These are phyloP conservation scores for Squalus acanthias DNA, from an alignment of 2,797 vertebrate genomes.

Conservation along the genomic window DNA sequence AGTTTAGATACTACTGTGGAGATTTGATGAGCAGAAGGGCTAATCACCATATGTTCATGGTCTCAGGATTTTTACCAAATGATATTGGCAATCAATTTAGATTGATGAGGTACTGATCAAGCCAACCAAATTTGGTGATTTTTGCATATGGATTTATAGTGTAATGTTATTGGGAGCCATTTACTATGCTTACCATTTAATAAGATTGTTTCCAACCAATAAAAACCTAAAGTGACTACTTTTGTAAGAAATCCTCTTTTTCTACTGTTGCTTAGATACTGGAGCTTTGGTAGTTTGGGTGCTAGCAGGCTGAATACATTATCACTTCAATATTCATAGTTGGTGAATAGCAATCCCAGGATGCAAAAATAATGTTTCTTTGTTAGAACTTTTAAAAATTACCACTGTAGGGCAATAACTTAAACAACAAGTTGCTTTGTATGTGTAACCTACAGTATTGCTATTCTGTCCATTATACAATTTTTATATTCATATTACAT, in stretches of 20 bases:
- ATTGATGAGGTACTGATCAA: neutral
- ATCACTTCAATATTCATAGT: neutral
- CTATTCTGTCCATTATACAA: neutral
- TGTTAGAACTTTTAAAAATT: neutral
- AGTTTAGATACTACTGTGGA: neutral
- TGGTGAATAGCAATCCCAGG: neutral
- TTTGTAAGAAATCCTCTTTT: neutral
- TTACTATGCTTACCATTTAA: neutral
- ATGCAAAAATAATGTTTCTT: neutral
- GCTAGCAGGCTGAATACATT: neutral
- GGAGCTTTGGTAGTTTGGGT: neutral
- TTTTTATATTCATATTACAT: neutral
- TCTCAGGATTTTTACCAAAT: neutral
- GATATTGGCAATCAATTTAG: neutral
- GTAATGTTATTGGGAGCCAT: neutral
- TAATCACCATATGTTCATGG: neutral
- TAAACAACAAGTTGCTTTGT: neutral
- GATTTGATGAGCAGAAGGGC: neutral
- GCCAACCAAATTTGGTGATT: neutral
- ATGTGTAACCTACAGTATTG: neutral
- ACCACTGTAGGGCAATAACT: neutral
- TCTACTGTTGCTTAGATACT: neutral
- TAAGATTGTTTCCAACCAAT: neutral
- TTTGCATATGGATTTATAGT: neutral
- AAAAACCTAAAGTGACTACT: neutral